Percentiles rank a stretch among this genome's conserved stretches.
These are phyloP conservation scores for Spilogale gracilis DNA, from an alignment of 2,113 vertebrate species.

Conservation along the genomic window DNA sequence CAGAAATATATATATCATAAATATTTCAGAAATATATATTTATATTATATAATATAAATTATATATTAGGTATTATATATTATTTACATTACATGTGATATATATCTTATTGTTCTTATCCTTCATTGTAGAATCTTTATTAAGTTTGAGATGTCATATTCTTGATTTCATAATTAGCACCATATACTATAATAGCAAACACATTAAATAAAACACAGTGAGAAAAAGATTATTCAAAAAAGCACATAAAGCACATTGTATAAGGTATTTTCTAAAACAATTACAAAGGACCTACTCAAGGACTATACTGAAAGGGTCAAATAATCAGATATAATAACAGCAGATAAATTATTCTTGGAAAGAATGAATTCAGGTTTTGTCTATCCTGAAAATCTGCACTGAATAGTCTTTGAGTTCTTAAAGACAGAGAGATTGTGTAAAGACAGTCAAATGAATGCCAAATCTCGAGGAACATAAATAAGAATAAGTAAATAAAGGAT, in stretches of 20 bases:
- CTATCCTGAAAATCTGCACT: not conserved
- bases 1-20: not conserved
- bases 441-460: not conserved
- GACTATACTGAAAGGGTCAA: not conserved
- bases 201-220: not conserved
- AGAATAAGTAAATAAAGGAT: not conserved
- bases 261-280: not conserved
- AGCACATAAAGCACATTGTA: not conserved
- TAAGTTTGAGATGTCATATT: not conserved
- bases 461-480: conserved; percentile 26
- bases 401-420: not conserved
- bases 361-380: not conserved
- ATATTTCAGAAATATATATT: not conserved
- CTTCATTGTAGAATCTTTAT: not conserved
- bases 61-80: not conserved
- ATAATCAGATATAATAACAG: not conserved
- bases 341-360: not conserved
- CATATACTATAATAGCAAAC: not conserved
- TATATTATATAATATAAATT: not conserved
- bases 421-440: not conserved
- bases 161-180: not conserved
- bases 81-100: not conserved
- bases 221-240: not conserved
- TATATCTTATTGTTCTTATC: not conserved
- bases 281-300: not conserved